Evolutionary conservation across 2,113 vertebrate genomes (phyloP).

Genomic region (Gallinago undulata): DNA sequence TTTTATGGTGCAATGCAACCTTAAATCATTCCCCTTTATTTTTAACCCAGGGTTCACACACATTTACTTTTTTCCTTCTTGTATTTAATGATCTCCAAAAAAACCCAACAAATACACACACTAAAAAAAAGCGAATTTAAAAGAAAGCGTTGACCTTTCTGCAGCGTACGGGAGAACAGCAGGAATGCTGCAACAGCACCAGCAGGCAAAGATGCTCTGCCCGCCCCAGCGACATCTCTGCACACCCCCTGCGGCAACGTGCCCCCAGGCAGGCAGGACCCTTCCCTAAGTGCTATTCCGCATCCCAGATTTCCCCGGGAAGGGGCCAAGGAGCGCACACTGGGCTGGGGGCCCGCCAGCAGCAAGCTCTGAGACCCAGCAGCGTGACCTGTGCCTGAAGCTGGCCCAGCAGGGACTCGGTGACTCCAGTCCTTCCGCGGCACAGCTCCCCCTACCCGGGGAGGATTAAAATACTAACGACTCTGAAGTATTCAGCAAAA

Average conservation of each 20-base stretch:
- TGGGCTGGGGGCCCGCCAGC: accelerated
- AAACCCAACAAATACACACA: not conserved
- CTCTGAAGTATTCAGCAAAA: not conserved
- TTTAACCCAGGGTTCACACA: not conserved
- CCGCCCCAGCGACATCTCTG: accelerated
- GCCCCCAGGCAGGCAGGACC: not conserved
- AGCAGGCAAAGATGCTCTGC: not conserved
- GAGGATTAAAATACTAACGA: not conserved
- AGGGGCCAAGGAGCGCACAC: accelerated
- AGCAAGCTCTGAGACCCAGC: not conserved
- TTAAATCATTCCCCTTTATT: not conserved
- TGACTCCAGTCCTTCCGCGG: accelerated
- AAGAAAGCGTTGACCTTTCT: not conserved
- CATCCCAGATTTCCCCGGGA: not conserved
- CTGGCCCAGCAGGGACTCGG: not conserved
- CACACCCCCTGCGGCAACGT: accelerated
- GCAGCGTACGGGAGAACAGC: not conserved
- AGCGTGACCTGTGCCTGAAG: accelerated
- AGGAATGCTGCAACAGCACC: not conserved
- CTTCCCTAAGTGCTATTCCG: not conserved
- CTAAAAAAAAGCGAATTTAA: not conserved
- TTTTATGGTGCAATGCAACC: not conserved
- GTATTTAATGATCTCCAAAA: not conserved
- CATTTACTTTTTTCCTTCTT: not conserved
- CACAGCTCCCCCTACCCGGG: not conserved